Percentiles rank a stretch among this genome's conserved stretches.
Evolutionary conservation across 2,888 invertebrate genomes (phyloP).

Genomic region (Stenurella melanura): DNA sequence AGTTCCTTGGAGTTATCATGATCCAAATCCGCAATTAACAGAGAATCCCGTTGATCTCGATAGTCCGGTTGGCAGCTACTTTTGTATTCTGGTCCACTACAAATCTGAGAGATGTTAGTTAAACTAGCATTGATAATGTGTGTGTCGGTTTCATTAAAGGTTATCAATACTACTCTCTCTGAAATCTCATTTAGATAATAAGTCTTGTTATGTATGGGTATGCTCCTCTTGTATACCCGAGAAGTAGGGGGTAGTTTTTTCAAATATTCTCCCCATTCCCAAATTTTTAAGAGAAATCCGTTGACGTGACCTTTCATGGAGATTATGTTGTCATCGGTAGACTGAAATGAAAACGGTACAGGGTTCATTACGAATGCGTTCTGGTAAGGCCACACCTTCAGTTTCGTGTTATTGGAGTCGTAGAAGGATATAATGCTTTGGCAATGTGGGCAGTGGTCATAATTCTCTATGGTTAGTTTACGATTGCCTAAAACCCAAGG

Average conservation of each 20-base stretch:
- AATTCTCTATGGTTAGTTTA: conserved; percentile 82
- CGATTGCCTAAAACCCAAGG: conserved; percentile 77
- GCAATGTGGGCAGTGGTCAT: conserved; percentile 83
- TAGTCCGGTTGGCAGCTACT: conserved; percentile 83
- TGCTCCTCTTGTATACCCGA: conserved; percentile 55
- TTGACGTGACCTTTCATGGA: conserved; percentile 76
- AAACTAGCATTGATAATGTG: conserved; percentile 87
- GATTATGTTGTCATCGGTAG: conserved; percentile 66
- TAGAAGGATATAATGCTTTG: conserved; percentile 78
- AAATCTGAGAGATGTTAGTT: conserved; percentile 85
- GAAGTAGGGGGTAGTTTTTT: conserved; percentile 54
- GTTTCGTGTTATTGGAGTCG: conserved; percentile 74
- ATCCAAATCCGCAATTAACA: conserved; percentile 85
- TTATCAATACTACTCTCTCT: conserved; percentile 86
- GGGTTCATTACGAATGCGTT: conserved; percentile 85
- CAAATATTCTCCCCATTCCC: conserved; percentile 81
- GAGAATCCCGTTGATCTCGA: conserved; percentile 82
- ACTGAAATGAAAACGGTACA: conserved; percentile 79
- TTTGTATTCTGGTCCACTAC: conserved; percentile 73
- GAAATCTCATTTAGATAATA: conserved; percentile 62
- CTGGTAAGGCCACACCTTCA: conserved; percentile 77
- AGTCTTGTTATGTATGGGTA: conserved; percentile 57
- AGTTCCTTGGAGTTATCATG: conserved; percentile 85
- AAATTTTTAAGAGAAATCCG: conserved; percentile 88
- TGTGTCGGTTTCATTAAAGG: conserved; percentile 83